phyloP scores from a whole-genome alignment of 2,797 vertebrate genomes.

The Amniataba percoides region DNA sequence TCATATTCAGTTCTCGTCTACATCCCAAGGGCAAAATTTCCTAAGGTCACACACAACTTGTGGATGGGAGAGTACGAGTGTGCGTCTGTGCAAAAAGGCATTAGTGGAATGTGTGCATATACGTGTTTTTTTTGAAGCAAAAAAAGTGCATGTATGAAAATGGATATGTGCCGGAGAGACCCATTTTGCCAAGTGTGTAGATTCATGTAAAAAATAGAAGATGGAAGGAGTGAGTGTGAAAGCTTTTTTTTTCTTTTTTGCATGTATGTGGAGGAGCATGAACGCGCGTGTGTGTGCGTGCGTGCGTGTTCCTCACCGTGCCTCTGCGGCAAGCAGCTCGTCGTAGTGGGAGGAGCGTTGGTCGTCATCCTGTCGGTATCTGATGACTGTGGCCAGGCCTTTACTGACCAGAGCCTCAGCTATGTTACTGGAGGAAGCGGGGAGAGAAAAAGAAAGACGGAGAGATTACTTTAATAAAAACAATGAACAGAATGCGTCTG shows the following conservation, averaged over 20 bases:
- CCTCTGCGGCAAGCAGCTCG: slow-evolving; percentile 94
- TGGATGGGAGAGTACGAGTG: background rate
- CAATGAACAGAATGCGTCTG: background rate
- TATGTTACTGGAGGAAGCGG: slow-evolving; percentile 89
- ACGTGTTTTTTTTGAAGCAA: slow-evolving; percentile 1
- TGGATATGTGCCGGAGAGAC: slow-evolving; percentile 4
- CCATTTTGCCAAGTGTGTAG: background rate
- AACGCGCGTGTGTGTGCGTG: slow-evolving; percentile 1
- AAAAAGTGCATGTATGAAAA: background rate
- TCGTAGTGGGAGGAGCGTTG: slow-evolving; percentile 97
- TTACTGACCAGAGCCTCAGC: slow-evolving; percentile 97
- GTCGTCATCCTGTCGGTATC: slow-evolving; percentile 97
- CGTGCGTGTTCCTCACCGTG: slow-evolving; percentile 86
- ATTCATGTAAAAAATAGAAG: slow-evolving; percentile 15
- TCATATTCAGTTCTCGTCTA: slow-evolving; percentile 36
- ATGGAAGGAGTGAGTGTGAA: slow-evolving; percentile 8
- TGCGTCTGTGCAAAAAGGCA: slow-evolving; percentile 3
- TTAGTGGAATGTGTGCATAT: background rate
- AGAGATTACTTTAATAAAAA: slow-evolving; percentile 39
- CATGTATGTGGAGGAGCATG: background rate
- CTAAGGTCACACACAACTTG: slow-evolving; percentile 55
- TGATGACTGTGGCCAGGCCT: slow-evolving; percentile 94
- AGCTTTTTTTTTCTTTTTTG: background rate
- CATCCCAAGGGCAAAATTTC: slow-evolving; percentile 41
- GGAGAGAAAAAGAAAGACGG: background rate